A percentile compares a stretch with the other conserved stretches of the same genome.
These are phyloP conservation scores for Ruditapes philippinarum DNA, from an alignment of 1,140 invertebrate genomes.

Conservation along the genomic window DNA sequence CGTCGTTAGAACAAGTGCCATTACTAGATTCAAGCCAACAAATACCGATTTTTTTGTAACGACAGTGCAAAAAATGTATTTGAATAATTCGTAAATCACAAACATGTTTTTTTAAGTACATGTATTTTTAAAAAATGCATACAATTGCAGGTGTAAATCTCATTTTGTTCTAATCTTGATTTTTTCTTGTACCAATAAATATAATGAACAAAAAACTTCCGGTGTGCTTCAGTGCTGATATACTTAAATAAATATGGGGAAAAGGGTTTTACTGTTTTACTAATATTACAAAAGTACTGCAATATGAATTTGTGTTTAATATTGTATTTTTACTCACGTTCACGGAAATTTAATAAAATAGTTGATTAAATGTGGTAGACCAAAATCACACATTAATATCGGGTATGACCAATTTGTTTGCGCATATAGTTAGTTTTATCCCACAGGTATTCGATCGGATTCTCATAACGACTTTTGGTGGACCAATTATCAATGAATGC, in stretches of 20 bases:
- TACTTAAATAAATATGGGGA: neutral
- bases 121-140: too few species aligned
- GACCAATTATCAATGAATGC: conserved; percentile 25
- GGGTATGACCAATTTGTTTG: neutral
- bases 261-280: neutral
- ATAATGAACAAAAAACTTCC: too few species aligned
- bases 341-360: neutral
- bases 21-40: too few species aligned
- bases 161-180: too few species aligned
- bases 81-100: too few species aligned
- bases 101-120: too few species aligned
- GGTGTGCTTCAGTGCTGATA: neutral
- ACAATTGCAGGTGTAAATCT: too few species aligned
- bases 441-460: neutral
- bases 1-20: too few species aligned
- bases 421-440: neutral
- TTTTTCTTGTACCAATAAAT: too few species aligned
- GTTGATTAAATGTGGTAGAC: neutral
- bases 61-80: too few species aligned
- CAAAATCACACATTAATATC: neutral
- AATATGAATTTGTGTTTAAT: neutral
- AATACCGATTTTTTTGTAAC: too few species aligned
- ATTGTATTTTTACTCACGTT: neutral
- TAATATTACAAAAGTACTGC: neutral
- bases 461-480: neutral